phyloP scores from a whole-genome alignment of 23 tunicate species.

The Styela plicata region DNA sequence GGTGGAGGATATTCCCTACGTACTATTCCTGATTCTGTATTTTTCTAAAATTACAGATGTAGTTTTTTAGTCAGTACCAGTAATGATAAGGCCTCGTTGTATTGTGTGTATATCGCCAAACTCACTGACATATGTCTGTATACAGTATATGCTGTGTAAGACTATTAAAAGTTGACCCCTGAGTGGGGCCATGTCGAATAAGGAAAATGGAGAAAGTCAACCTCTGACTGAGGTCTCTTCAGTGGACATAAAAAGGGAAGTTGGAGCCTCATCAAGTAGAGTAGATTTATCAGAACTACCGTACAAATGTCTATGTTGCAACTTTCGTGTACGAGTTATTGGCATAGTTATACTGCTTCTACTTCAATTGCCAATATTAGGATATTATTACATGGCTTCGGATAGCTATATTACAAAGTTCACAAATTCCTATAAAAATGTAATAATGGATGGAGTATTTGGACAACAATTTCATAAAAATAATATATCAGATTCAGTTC shows the following conservation, averaged over 20 bases:
- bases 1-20: too few relatives aligned
- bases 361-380: constrained; percentile 4
- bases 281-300: neutral
- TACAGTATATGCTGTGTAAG: too few relatives aligned
- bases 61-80: too few relatives aligned
- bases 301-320: neutral
- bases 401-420: neutral
- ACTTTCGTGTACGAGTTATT: constrained; percentile 5
- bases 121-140: too few relatives aligned
- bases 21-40: too few relatives aligned
- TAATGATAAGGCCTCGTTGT: too few relatives aligned
- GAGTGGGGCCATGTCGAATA: neutral
- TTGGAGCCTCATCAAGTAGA: neutral
- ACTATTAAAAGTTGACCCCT: too few relatives aligned
- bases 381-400: constrained; percentile 13
- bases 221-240: neutral
- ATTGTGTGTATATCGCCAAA: too few relatives aligned
- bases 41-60: too few relatives aligned
- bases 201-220: neutral
- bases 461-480: neutral
- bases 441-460: neutral
- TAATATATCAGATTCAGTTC: neutral
- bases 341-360: neutral
- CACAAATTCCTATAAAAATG: neutral
- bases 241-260: neutral